Percentiles rank a stretch among this genome's conserved stretches.
Conservation (phyloP, 1,140 invertebrate species). For the Temnothorax curvispinosus region DNA sequence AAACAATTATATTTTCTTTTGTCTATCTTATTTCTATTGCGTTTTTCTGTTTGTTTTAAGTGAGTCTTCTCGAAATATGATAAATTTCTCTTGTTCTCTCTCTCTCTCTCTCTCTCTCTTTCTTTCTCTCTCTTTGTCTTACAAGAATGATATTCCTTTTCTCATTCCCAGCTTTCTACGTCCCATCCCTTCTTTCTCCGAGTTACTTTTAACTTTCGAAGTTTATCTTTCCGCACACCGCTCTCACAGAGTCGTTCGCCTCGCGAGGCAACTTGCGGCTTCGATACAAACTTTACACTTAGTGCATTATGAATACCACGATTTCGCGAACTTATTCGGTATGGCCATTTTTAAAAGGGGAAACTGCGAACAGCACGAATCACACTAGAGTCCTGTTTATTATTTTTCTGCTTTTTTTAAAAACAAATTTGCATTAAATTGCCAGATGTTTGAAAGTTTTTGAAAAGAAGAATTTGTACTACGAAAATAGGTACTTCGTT, state of each 20-base stretch:
- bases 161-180: conserved; percentile 40
- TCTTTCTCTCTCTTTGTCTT: background rate
- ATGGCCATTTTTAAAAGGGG: conserved; percentile 69
- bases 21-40: background rate
- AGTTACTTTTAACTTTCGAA: conserved; percentile 80
- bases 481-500: conserved; percentile 12
- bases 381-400: conserved; percentile 8
- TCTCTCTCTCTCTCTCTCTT: background rate
- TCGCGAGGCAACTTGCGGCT: conserved; percentile 52
- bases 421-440: conserved; percentile 19
- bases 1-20: background rate
- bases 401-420: background rate
- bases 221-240: conserved; percentile 78
- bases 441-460: background rate
- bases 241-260: conserved; percentile 19
- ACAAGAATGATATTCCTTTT: conserved; percentile 7
- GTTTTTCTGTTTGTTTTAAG: background rate
- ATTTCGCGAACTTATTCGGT: conserved; percentile 73
- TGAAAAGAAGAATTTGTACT: background rate
- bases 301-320: conserved; percentile 79
- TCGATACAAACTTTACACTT: conserved; percentile 76
- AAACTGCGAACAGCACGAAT: conserved; percentile 61
- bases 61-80: background rate
- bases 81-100: conserved; percentile 37
- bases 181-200: conserved; percentile 44